Conservation (phyloP, 1,140 invertebrate genomes). For the Drosophila cardini region DNA sequence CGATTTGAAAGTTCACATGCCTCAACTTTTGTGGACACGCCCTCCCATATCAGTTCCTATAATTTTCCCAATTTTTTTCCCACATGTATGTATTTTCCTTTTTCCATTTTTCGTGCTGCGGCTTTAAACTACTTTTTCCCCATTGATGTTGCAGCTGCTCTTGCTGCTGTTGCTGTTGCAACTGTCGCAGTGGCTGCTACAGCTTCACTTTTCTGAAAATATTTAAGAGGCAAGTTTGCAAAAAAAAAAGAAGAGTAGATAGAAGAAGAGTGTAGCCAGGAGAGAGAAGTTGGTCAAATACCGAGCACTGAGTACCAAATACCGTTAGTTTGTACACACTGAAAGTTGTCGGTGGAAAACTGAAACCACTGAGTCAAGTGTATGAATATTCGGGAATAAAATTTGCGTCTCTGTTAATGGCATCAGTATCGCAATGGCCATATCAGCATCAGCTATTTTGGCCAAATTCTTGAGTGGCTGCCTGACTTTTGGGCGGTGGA, state of each 20-base stretch:
- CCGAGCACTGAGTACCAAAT: not conserved
- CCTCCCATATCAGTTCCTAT: slow-evolving; percentile 36
- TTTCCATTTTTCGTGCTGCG: slow-evolving; percentile 16
- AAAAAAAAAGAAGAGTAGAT: slow-evolving; percentile 4
- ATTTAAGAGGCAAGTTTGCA: slow-evolving; percentile 21
- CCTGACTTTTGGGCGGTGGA: slow-evolving; percentile 3
- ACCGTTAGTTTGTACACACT: not conserved
- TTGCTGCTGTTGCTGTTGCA: slow-evolving; percentile 58
- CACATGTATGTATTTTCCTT: slow-evolving; percentile 3
- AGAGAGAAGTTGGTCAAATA: slow-evolving; percentile 3
- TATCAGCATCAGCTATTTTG: slow-evolving; percentile 50
- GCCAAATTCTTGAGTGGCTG: slow-evolving; percentile 58
- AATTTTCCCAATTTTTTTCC: slow-evolving; percentile 45
- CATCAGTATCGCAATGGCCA: slow-evolving; percentile 50
- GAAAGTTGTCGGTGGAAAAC: slow-evolving; percentile 1
- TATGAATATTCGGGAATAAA: slow-evolving; percentile 78
- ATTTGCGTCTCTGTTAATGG: slow-evolving; percentile 57
- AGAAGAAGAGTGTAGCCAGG: slow-evolving; percentile 9
- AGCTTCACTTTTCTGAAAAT: slow-evolving; percentile 2
- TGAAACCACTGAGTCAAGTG: slow-evolving; percentile 48
- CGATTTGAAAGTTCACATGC: slow-evolving; percentile 35
- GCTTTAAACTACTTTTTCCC: slow-evolving; percentile 25
- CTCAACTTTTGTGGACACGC: slow-evolving; percentile 38
- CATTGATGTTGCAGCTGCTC: not conserved
- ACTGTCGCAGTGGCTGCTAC: slow-evolving; percentile 50